Base-by-base conservation (phyloP, 2,113 vertebrate genomes). In the Carassius auratus region DNA sequence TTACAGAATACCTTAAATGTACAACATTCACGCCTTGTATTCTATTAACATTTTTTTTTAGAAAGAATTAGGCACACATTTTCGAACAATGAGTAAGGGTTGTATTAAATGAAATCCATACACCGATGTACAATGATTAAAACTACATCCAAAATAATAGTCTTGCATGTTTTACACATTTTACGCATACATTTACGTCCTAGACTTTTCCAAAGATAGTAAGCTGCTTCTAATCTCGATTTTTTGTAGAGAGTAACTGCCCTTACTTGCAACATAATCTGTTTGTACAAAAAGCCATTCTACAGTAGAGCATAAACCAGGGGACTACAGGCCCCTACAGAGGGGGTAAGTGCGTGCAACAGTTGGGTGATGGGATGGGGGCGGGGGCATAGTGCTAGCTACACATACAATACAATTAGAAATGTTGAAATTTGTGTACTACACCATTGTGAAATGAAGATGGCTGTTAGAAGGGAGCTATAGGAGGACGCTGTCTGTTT, bases 1-100 rank as follows among this genome's bases (percentile, higher is more conserved):
- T 94, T 98, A 97, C 96, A 98, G 95, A 97, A 97, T 95, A 97
- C 95, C 92, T 92, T 96, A 98, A 97, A 97, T 97, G 96, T 97
- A 96, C 95, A 96, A 92, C 93, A 84, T 94, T 90, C 94, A 93
- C 93, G 52, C 23, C 93, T 87, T 94, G 92, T 93, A 93, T 93
- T 95, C 93, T 96, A 96, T 95, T 96, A 94, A 98, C 95, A 97
- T 96, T 97, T 30, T 96, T 97, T 30, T 94, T 90, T 17, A 94
- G 95, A 95, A 93, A 89, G 89, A 92, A 95, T 93, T 95, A 97
- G 96, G 96, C 96, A 97, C 96, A 95, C 85, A 92, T 90, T 86
- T 76, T 50, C 77, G 52, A 88, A 93, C 87, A 87, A 88, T 93
- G 86, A 85, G 57, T 85, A 69, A 88, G 80, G 86, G 66, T 76